phyloP scores from a whole-genome alignment of 1,140 invertebrate species.

The Hyposmocoma kahamanoa region DNA sequence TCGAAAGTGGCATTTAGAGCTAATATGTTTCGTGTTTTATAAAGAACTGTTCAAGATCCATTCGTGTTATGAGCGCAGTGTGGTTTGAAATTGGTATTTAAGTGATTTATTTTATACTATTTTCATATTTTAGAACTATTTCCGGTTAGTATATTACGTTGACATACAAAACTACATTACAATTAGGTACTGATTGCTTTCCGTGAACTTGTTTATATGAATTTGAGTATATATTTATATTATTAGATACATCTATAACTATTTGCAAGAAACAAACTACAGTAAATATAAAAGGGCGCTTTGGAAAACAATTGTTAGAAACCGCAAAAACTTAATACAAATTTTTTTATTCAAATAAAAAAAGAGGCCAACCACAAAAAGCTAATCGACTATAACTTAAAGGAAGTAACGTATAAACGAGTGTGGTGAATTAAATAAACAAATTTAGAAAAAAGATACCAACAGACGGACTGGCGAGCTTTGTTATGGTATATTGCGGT shows the following conservation, averaged over 20 bases:
- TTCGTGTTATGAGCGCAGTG: too few relatives aligned
- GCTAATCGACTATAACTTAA: slow-evolving; percentile 49
- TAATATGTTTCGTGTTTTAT: slow-evolving; percentile 55
- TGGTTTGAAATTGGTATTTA: too few relatives aligned
- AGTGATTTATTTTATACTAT: too few relatives aligned
- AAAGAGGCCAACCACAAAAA: slow-evolving; percentile 47
- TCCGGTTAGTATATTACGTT: too few relatives aligned
- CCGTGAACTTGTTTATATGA: too few relatives aligned
- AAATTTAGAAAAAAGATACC: slow-evolving; percentile 54
- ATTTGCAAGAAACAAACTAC: background rate
- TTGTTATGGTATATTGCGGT: slow-evolving; percentile 34
- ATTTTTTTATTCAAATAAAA: slow-evolving; percentile 29
- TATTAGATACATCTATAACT: background rate
- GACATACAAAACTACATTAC: too few relatives aligned
- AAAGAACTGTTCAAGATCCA: too few relatives aligned
- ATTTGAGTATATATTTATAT: too few relatives aligned
- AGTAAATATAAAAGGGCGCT: slow-evolving; percentile 16
- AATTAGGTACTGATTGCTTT: too few relatives aligned
- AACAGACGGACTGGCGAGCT: slow-evolving; percentile 37
- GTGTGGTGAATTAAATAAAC: slow-evolving; percentile 70
- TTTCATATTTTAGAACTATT: too few relatives aligned
- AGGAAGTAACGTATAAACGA: slow-evolving; percentile 65
- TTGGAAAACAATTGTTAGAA: slow-evolving; percentile 29
- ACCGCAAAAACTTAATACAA: slow-evolving; percentile 38
- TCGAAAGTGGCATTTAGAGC: slow-evolving; percentile 35